These are phyloP conservation scores for Brevimyrus niger DNA, from an alignment of 2,113 vertebrate species.

Conservation along the genomic window DNA sequence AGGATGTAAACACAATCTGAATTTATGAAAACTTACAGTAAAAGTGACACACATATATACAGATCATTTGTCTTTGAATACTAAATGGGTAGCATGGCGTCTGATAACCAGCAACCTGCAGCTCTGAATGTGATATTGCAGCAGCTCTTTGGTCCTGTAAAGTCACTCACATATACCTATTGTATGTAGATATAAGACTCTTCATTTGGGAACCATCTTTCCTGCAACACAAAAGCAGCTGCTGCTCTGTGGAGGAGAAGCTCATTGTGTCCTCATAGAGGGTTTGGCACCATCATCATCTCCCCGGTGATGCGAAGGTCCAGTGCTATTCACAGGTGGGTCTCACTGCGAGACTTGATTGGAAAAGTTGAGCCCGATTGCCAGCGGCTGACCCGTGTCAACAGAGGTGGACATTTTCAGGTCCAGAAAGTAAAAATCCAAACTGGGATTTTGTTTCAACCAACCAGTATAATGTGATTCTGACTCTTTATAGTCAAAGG, in stretches of 20 bases:
- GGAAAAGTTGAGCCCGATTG: not conserved
- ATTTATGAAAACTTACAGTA: conserved; percentile 12
- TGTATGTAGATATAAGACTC: not conserved
- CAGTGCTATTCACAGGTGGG: not conserved
- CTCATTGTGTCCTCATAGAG: not conserved
- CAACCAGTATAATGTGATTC: no score
- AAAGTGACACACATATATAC: conserved; percentile 19
- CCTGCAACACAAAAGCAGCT: not conserved
- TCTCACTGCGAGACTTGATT: not conserved
- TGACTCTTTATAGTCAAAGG: no score
- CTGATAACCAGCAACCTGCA: not conserved
- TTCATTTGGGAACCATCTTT: not conserved
- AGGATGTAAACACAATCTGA: conserved; percentile 4
- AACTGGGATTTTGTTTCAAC: no score
- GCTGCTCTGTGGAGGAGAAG: not conserved
- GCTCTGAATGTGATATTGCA: not conserved
- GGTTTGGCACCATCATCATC: not conserved
- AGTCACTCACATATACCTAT: conserved; percentile 6
- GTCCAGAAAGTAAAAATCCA: no score
- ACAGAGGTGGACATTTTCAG: no score
- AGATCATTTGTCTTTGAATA: conserved; percentile 20
- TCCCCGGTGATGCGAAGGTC: not conserved
- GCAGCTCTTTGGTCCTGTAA: conserved; percentile 21
- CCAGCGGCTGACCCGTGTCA: no score
- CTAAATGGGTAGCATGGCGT: conserved; percentile 2